Conservation (phyloP, 2,888 invertebrate species). For the Hirtodrosophila cameraria region DNA sequence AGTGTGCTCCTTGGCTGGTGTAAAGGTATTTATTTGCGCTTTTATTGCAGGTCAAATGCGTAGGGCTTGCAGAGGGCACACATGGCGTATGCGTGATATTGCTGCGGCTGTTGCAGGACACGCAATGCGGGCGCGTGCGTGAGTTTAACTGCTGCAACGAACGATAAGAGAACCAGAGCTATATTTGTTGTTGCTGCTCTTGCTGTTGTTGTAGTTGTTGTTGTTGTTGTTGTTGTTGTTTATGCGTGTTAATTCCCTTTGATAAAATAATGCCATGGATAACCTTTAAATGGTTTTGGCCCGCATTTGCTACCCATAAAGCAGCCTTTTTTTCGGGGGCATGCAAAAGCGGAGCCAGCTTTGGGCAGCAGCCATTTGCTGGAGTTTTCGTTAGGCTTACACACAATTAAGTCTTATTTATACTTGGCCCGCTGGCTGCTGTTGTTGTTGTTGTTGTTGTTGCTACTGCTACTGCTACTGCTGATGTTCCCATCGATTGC, state of each 20-base stretch:
- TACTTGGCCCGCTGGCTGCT: conserved; percentile 56
- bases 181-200: too few relatives aligned
- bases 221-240: conserved; percentile 54
- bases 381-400: conserved; percentile 48
- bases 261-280: conserved; percentile 80
- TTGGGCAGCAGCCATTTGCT: conserved; percentile 5
- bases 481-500: conserved; percentile 67
- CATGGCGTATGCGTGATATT: conserved; percentile 54
- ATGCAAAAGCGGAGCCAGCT: background rate
- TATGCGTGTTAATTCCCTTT: conserved; percentile 80
- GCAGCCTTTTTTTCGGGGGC: conserved; percentile 42
- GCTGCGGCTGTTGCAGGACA: conserved; percentile 45
- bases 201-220: conserved; percentile 13
- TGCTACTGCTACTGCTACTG: conserved; percentile 7
- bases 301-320: conserved; percentile 68
- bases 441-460: conserved; percentile 5
- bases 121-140: conserved; percentile 77
- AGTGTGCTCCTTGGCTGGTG: conserved; percentile 4
- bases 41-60: conserved; percentile 59
- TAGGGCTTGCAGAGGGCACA: conserved; percentile 30
- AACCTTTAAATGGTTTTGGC: conserved; percentile 78
- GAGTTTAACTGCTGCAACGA: conserved; percentile 73
- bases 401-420: conserved; percentile 79
- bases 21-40: conserved; percentile 69
- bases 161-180: conserved; percentile 59